Evolutionary conservation across 2,113 vertebrate species (phyloP).

Genomic region (Pelecanoides urinatrix): DNA sequence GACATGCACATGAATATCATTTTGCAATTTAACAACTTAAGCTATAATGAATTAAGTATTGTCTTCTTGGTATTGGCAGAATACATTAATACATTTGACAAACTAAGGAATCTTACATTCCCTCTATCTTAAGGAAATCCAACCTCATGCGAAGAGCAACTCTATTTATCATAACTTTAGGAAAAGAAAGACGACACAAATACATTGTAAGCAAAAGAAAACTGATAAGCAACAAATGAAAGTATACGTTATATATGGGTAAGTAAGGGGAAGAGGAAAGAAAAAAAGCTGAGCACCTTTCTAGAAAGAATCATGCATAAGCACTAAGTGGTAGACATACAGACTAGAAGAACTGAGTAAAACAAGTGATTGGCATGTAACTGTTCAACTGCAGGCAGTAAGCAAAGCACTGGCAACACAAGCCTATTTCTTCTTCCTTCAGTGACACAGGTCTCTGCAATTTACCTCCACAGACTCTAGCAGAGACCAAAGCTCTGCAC

Average conservation of each 20-base stretch:
- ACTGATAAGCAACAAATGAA: neutral
- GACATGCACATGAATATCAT: neutral
- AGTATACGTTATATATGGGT: accelerated
- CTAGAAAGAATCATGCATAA: neutral
- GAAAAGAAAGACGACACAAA: neutral
- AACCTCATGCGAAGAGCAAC: neutral
- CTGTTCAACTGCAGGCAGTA: neutral
- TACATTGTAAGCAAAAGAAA: neutral
- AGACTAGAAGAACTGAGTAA: neutral
- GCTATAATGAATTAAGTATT: neutral
- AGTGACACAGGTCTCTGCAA: neutral
- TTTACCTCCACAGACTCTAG: neutral
- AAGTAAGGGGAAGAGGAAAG: neutral
- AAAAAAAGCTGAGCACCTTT: neutral
- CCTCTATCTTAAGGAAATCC: neutral
- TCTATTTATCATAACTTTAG: neutral
- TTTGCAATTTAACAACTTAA: neutral
- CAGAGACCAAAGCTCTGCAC: neutral
- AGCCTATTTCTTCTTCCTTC: neutral
- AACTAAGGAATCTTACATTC: neutral
- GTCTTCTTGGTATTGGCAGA: neutral
- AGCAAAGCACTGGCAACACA: neutral
- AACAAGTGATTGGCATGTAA: neutral
- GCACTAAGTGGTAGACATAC: neutral
- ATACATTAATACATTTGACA: neutral